Percentiles rank a stretch among this genome's conserved stretches.
phyloP scores from a whole-genome alignment of 2,888 invertebrate genomes.

The Heliothis peltigera region DNA sequence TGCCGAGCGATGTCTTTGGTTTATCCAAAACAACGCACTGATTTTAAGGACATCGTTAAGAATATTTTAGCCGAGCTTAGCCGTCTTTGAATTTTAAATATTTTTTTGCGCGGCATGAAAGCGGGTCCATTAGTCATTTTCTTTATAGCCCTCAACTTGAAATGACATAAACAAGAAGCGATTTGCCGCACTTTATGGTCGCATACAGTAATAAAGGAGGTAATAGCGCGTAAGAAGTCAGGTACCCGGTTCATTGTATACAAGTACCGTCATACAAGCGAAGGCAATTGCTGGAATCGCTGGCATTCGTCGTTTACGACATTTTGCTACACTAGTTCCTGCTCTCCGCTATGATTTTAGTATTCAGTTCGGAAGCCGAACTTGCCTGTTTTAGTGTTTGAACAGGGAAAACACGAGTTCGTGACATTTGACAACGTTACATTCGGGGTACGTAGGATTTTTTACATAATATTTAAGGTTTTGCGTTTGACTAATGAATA shows the following conservation, averaged over 20 bases:
- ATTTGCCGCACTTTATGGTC: slow-evolving; percentile 42
- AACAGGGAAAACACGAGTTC: slow-evolving; percentile 43
- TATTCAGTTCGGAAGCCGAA: slow-evolving; percentile 46
- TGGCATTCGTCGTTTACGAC: slow-evolving; percentile 41
- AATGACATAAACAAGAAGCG: slow-evolving; percentile 42
- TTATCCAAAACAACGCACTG: too few relatives aligned
- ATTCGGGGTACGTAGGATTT: slow-evolving; percentile 13
- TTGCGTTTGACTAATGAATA: neutral
- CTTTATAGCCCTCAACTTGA: slow-evolving; percentile 33
- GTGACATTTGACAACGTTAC: slow-evolving; percentile 44
- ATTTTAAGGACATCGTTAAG: too few relatives aligned
- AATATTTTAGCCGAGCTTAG: too few relatives aligned
- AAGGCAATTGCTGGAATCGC: slow-evolving; percentile 37
- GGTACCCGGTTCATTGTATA: slow-evolving; percentile 36
- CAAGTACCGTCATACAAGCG: slow-evolving; percentile 30
- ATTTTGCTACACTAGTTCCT: slow-evolving; percentile 36
- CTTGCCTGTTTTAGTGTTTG: slow-evolving; percentile 38
- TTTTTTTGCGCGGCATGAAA: slow-evolving; percentile 10
- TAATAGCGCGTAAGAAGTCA: slow-evolving; percentile 44
- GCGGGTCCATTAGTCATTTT: slow-evolving; percentile 33
- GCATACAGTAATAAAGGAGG: slow-evolving; percentile 37
- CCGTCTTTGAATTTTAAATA: too few relatives aligned
- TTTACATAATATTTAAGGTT: slow-evolving; percentile 6
- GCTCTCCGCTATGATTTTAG: slow-evolving; percentile 42
- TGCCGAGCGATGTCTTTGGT: too few relatives aligned